Base-by-base conservation (phyloP, 1,140 invertebrate species). In the Sipha flava region DNA sequence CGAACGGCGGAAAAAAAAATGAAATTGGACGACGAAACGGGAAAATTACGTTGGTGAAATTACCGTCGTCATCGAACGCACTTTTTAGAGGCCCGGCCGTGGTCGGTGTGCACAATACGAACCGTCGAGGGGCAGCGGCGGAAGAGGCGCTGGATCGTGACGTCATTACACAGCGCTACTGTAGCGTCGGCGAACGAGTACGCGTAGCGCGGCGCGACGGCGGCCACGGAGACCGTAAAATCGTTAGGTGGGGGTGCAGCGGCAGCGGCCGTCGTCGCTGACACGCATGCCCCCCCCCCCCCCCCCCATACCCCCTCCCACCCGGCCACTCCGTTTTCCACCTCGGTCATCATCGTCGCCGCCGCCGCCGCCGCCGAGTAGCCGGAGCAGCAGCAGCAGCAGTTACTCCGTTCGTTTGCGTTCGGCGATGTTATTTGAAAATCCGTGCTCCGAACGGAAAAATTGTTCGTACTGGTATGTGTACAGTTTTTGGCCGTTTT, bases 401-500 rank as follows among this genome's bases (percentile, higher is more conserved):
- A 34, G 34, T 64, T 18, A 4, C 9, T 40, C 62, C n/a, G 62
- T 66, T 26, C 16, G 40, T 40, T 4, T 40, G 5, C 37, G 37
- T 70, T 9, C 16, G 34, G 34, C 26, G 34, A 59, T 77, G 73
- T 77, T 77, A 77, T 77, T 59, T 40, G 16, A 77, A 77, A 59
- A 52, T 52, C 73, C 47, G 73, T 52, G 37, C 73, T 59, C 52
- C 52, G 57, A 77, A 77, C 73, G 73, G 73, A 52, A 77, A 77
- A 77, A 59, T 77, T 37, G 21, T 37, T 29, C 52, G 73, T 77
- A 57, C 52, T 77, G 73, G 49, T 57, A 77, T 77, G 73, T 77
- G 73, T 77, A 77, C 47, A 77, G 73, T 57, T 77, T 77, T 77
- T 57, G 52, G 52, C 73, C 57, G 52, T 77, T 77, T 77, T 77